Evolutionary conservation across 1,140 invertebrate genomes (phyloP).

Genomic region (Patella vulgata): DNA sequence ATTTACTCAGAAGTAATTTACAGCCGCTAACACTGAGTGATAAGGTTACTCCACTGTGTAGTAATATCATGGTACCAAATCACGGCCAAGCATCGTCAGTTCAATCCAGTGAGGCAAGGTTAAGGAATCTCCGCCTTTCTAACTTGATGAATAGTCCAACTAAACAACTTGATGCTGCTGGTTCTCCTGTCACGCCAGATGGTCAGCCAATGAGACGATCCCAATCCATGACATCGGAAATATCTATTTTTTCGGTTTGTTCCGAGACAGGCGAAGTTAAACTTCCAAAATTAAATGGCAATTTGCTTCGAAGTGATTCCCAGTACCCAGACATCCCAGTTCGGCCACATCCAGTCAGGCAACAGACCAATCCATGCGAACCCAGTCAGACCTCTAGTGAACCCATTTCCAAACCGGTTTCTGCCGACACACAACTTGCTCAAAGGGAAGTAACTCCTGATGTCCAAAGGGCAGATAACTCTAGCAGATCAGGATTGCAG

Average conservation of each 20-base stretch:
- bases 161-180: conserved; percentile 6
- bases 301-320: conserved; percentile 33
- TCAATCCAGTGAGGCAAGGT: neutral
- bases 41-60: neutral
- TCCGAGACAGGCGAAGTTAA: conserved; percentile 51
- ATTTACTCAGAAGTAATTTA: too few relatives aligned
- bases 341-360: too few relatives aligned
- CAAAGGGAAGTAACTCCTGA: too few relatives aligned
- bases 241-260: conserved; percentile 44
- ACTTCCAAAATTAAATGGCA: conserved; percentile 6
- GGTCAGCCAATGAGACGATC: conserved; percentile 15
- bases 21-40: too few relatives aligned
- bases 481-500: too few relatives aligned
- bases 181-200: conserved; percentile 12
- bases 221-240: conserved; percentile 33
- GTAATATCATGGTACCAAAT: neutral
- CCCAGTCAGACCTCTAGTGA: too few relatives aligned
- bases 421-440: too few relatives aligned
- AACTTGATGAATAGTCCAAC: conserved; percentile 5
- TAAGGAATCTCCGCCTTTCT: conserved; percentile 3
- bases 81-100: neutral
- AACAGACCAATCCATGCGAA: too few relatives aligned
- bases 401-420: too few relatives aligned
- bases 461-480: too few relatives aligned
- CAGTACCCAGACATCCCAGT: conserved; percentile 34